Evolutionary conservation across 2,888 invertebrate genomes (phyloP).

Genomic region (Tortricodes alternella): DNA sequence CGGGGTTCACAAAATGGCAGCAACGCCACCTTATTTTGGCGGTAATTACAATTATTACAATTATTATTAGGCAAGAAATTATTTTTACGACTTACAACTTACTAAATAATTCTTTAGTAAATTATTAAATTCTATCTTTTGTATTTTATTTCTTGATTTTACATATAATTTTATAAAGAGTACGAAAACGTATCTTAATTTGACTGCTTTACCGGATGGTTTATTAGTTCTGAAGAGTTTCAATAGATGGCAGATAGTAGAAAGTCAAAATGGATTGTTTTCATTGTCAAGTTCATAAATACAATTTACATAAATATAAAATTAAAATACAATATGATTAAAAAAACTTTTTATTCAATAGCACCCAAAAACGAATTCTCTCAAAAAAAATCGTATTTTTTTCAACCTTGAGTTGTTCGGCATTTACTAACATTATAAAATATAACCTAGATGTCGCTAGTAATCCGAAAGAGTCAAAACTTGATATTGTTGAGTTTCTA

Average conservation of each 20-base stretch:
- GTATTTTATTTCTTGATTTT: not conserved
- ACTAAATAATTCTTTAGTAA: too few species aligned
- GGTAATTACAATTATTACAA: conserved; percentile 54
- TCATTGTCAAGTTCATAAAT: conserved; percentile 20
- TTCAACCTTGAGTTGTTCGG: not conserved
- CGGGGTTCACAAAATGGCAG: conserved; percentile 78
- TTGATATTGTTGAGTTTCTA: too few species aligned
- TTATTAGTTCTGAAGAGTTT: not conserved
- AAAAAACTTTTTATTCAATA: too few species aligned
- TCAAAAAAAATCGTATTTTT: not conserved
- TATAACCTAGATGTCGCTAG: conserved; percentile 14
- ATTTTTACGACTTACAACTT: too few species aligned
- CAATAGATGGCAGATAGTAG: conserved; percentile 38
- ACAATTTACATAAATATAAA: not conserved
- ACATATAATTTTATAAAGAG: not conserved
- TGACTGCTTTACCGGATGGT: conserved; percentile 40
- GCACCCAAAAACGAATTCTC: not conserved
- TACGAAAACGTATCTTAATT: not conserved
- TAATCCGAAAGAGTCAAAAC: not conserved
- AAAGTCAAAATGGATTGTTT: conserved; percentile 32
- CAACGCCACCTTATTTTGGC: conserved; percentile 61
- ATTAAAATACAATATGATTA: not conserved
- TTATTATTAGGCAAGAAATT: not conserved
- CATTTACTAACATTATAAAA: not conserved
- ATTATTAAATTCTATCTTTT: too few species aligned